Percentiles rank a stretch among this genome's conserved stretches.
phyloP scores from a whole-genome alignment of 2,888 invertebrate genomes.

The Brenthis hecate region DNA sequence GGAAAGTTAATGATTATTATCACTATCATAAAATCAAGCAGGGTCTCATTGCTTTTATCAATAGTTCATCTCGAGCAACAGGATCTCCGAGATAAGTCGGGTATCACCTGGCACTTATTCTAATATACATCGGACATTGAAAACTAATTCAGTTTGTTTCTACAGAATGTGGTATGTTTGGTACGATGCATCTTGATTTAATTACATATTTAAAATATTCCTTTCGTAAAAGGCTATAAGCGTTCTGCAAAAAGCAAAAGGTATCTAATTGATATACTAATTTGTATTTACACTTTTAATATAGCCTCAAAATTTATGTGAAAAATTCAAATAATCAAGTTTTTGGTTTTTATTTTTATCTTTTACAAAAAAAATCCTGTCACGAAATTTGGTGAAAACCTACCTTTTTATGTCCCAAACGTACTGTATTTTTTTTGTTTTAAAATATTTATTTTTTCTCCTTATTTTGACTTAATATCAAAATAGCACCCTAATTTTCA shows the following conservation, averaged over 20 bases:
- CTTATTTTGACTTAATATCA: too few species aligned
- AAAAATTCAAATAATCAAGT: too few species aligned
- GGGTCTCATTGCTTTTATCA: conserved; percentile 11
- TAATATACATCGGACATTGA: conserved; percentile 14
- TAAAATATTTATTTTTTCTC: too few species aligned
- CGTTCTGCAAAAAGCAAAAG: neutral
- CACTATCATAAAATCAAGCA: conserved; percentile 10
- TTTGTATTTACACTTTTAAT: too few species aligned
- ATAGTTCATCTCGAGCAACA: conserved; percentile 20
- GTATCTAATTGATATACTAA: neutral
- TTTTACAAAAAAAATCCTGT: too few species aligned
- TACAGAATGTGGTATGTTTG: neutral
- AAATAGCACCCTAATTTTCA: too few species aligned
- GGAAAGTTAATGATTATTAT: conserved; percentile 5
- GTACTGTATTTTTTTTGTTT: too few species aligned
- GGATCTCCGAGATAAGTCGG: conserved; percentile 13
- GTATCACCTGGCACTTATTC: conserved; percentile 27
- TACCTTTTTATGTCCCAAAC: too few species aligned
- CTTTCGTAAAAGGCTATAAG: neutral
- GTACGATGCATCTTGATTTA: neutral
- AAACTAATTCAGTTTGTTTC: conserved; percentile 23
- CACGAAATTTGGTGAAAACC: too few species aligned
- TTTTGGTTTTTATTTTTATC: too few species aligned
- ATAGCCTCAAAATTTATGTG: too few species aligned
- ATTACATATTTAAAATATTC: conserved; percentile 11